phyloP scores from a whole-genome alignment of 1,140 invertebrate species.

The Drosophila serrata region DNA sequence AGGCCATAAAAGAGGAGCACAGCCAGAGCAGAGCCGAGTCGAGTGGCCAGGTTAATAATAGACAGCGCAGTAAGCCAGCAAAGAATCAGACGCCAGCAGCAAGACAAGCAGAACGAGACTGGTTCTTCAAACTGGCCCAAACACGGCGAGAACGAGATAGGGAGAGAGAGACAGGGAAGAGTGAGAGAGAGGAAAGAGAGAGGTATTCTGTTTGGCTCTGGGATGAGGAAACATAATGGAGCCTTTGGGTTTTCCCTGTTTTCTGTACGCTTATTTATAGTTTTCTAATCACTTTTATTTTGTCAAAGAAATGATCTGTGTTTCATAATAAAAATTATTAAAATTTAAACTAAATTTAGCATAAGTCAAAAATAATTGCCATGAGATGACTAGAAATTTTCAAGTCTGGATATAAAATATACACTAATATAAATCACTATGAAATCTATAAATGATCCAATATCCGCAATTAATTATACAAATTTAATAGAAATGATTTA shows the following conservation, averaged over 20 bases:
- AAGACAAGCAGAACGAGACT: constrained; percentile 49
- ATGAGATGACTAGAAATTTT: neutral
- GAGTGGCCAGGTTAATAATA: constrained; percentile 79
- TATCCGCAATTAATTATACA: too few species aligned
- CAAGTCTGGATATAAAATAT: too few species aligned
- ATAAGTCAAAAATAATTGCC: neutral
- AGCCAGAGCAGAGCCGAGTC: constrained; percentile 47
- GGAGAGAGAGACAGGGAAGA: neutral
- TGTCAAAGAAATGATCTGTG: neutral
- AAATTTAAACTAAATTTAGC: neutral
- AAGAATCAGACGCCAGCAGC: constrained; percentile 50
- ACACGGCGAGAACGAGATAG: neutral
- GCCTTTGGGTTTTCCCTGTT: neutral
- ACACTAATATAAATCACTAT: too few species aligned
- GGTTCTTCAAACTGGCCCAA: constrained; percentile 32
- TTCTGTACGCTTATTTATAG: neutral
- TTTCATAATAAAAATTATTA: neutral
- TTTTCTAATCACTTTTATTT: neutral
- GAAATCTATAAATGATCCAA: too few species aligned
- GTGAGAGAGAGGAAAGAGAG: constrained; percentile 3
- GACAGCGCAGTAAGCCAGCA: constrained; percentile 43
- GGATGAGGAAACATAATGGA: neutral
- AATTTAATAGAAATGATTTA: too few species aligned
- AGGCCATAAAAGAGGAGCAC: constrained; percentile 51
- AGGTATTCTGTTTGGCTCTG: constrained; percentile 8